Conservation (phyloP, 2,888 invertebrate genomes). For the Allolobophora icterica region DNA sequence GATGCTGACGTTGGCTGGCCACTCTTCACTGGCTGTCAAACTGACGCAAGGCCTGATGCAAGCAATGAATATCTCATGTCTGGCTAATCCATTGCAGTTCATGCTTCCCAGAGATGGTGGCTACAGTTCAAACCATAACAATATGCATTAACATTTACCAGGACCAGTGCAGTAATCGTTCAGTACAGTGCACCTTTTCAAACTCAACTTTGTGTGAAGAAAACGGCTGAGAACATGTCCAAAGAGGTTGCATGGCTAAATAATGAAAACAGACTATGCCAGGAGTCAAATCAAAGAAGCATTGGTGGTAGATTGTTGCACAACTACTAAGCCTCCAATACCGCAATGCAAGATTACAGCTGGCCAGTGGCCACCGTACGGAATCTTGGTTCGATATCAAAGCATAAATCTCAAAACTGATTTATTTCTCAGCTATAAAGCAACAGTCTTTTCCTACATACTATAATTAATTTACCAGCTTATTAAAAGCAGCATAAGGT, state of each 20-base stretch:
- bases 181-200: background rate
- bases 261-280: background rate
- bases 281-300: background rate
- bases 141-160: background rate
- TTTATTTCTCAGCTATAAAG: background rate
- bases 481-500: too few species aligned
- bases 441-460: background rate
- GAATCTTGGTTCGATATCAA: background rate
- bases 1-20: background rate
- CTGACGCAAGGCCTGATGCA: background rate
- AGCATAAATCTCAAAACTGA: background rate
- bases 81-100: background rate
- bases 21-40: background rate
- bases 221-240: background rate
- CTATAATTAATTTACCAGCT: background rate
- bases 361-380: background rate
- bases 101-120: slow-evolving; percentile 6
- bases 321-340: background rate
- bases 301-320: background rate
- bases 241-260: background rate
- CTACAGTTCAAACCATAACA: background rate
- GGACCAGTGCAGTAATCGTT: background rate
- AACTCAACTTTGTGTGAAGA: background rate
- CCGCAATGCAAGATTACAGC: background rate
- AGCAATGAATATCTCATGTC: slow-evolving; percentile 11